These are phyloP conservation scores for Folsomia candida DNA, from an alignment of 2,888 invertebrate species.

Conservation along the genomic window DNA sequence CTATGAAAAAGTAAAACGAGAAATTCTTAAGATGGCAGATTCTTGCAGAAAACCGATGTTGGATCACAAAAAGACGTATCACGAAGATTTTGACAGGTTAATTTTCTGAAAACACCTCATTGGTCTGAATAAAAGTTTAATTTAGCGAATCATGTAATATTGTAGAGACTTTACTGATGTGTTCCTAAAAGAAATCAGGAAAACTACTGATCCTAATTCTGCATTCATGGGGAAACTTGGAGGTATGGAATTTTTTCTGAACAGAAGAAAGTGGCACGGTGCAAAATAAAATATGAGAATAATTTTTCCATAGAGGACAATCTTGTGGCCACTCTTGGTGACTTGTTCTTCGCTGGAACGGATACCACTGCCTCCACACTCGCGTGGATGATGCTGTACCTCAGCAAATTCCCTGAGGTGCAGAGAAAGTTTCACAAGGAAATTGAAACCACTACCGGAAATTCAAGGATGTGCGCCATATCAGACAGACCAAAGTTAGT, in stretches of 20 bases:
- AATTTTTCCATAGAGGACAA: conserved; percentile 24
- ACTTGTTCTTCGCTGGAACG: conserved; percentile 38
- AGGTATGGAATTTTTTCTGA: conserved; percentile 19
- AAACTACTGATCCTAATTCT: conserved; percentile 38
- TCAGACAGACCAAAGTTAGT: conserved; percentile 24
- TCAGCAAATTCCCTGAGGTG: conserved; percentile 21
- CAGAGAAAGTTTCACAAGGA: conserved; percentile 29
- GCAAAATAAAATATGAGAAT: too few species aligned
- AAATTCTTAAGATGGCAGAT: neutral
- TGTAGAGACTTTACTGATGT: conserved; percentile 39
- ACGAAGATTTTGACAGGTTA: conserved; percentile 9
- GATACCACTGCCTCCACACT: conserved; percentile 24
- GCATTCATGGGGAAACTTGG: conserved; percentile 35
- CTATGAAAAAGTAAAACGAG: conserved; percentile 15
- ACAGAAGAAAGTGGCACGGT: too few species aligned
- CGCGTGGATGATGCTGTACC: conserved; percentile 23
- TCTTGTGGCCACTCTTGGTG: conserved; percentile 21
- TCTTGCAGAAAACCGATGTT: conserved; percentile 22
- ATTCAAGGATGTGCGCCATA: conserved; percentile 17
- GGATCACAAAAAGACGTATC: conserved; percentile 20
- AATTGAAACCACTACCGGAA: conserved; percentile 26
- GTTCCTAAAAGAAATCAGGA: conserved; percentile 34
- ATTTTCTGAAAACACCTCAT: neutral
- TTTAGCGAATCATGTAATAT: neutral
- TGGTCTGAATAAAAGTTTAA: too few species aligned